Percentiles rank a stretch among this genome's conserved stretches.
phyloP scores from a whole-genome alignment of 2,113 vertebrate genomes.

The Herpailurus yagouaroundi region DNA sequence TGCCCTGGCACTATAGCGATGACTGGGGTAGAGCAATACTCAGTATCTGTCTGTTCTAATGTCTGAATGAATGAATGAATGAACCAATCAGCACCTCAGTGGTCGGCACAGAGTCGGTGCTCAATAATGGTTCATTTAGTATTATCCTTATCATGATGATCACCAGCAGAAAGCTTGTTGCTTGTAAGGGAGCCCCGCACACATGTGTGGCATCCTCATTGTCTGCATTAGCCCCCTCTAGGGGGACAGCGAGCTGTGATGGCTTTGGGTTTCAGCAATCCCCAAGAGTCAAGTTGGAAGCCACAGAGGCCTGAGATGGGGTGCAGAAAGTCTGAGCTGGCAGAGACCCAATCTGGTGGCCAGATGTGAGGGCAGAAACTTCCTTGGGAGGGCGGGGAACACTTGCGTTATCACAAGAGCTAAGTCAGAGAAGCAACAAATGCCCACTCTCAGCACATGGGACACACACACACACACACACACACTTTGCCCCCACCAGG shows the following conservation, averaged over 20 bases:
- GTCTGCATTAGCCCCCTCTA: background rate
- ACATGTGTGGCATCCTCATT: background rate
- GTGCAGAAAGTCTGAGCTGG: background rate
- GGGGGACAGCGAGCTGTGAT: background rate
- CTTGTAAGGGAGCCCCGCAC: background rate
- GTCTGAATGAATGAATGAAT: background rate
- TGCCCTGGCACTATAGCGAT: rapidly evolving
- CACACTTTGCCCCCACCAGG: background rate
- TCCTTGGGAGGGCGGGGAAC: background rate
- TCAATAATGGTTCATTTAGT: background rate
- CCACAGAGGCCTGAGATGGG: background rate
- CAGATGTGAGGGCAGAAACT: background rate
- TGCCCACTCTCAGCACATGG: background rate
- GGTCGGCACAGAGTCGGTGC: background rate
- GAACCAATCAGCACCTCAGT: background rate
- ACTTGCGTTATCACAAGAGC: background rate
- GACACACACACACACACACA: background rate
- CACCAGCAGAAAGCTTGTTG: background rate
- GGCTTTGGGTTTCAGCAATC: background rate
- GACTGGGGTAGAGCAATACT: background rate
- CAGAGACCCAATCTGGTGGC: background rate
- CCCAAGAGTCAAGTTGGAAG: background rate
- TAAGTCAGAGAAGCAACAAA: background rate
- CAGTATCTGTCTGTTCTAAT: background rate
- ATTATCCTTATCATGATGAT: background rate